phyloP scores from a whole-genome alignment of 1,140 invertebrate species.

The Diabrotica virgifera region DNA sequence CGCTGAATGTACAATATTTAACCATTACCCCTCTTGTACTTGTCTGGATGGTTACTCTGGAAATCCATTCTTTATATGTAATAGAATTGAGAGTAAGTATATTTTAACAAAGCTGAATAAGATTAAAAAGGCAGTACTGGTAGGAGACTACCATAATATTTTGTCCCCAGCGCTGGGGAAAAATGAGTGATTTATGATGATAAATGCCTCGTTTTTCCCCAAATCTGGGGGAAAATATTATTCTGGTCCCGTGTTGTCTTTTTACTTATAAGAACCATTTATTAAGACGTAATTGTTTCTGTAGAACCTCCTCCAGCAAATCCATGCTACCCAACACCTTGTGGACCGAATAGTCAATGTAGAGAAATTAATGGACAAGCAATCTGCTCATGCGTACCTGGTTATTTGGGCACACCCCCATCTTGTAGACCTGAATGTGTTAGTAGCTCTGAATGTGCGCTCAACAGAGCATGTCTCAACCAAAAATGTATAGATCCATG shows the following conservation, averaged over 20 bases:
- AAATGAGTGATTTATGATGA: no score
- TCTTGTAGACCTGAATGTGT: constrained; percentile 68
- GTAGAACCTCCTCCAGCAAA: constrained; percentile 45
- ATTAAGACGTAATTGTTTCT: neutral
- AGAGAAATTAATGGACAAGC: constrained; percentile 65
- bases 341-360: constrained; percentile 76
- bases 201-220: no score
- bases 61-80: constrained; percentile 66
- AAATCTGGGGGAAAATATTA: no score
- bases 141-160: no score
- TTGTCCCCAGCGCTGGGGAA: no score
- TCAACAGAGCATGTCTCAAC: constrained; percentile 60
- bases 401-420: constrained; percentile 70
- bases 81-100: constrained; percentile 34
- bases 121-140: no score
- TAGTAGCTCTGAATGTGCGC: constrained; percentile 62
- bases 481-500: constrained; percentile 71
- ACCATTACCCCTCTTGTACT: constrained; percentile 69
- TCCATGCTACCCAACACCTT: constrained; percentile 71
- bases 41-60: constrained; percentile 65
- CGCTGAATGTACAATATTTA: constrained; percentile 66
- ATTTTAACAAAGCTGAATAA: no score
- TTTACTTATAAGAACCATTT: neutral
- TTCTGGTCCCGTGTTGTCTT: no score
- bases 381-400: constrained; percentile 70